A percentile compares a stretch with the other conserved stretches of the same genome.
Evolutionary conservation across 2,797 vertebrate genomes (phyloP).

Genomic region (Acestrorhynchus altus): DNA sequence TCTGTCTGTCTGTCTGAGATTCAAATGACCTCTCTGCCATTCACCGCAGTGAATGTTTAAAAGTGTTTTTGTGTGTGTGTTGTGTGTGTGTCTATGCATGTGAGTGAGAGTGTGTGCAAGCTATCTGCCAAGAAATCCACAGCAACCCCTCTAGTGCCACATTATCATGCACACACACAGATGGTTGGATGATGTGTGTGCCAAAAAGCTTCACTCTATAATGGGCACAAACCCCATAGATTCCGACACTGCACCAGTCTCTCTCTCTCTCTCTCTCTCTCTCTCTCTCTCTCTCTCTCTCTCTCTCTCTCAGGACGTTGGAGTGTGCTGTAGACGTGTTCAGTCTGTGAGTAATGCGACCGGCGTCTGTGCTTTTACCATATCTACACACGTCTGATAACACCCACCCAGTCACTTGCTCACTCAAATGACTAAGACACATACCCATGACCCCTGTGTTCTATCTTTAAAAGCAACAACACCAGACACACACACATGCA

Average conservation of each 20-base stretch:
- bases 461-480: constrained; percentile 28
- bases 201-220: constrained; percentile 68
- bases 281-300: constrained; percentile 43
- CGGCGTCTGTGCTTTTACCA: constrained; percentile 41
- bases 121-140: constrained; percentile 48
- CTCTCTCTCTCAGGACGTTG: constrained; percentile 19
- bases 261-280: constrained; percentile 16
- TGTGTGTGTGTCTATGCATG: background rate
- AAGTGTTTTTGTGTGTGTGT: constrained; percentile 48
- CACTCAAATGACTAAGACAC: constrained; percentile 29
- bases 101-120: background rate
- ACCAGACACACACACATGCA: background rate
- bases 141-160: constrained; percentile 66
- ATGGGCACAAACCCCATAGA: constrained; percentile 60
- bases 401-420: constrained; percentile 24
- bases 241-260: constrained; percentile 47
- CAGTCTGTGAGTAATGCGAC: constrained; percentile 49
- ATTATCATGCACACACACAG: constrained; percentile 70
- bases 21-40: constrained; percentile 24
- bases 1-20: constrained; percentile 20
- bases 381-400: constrained; percentile 54
- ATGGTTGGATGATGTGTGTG: constrained; percentile 47
- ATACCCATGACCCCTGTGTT: constrained; percentile 25
- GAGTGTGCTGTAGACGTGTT: constrained; percentile 29
- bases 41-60: constrained; percentile 30